Base-by-base conservation (phyloP, 1,140 invertebrate genomes). In the Dreissena polymorpha region DNA sequence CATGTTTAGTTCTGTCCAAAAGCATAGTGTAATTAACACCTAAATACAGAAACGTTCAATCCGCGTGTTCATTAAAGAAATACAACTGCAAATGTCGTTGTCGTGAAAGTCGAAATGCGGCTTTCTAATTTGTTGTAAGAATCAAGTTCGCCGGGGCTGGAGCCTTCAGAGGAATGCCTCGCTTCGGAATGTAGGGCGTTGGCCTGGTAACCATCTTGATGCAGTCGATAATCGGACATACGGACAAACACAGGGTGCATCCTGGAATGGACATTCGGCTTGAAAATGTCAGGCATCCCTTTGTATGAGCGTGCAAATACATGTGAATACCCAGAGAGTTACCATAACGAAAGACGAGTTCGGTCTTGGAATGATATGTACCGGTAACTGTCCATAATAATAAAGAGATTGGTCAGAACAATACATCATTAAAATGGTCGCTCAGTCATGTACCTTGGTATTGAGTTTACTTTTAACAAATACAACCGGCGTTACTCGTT, bases 171-270 rank as follows among this genome's bases (percentile, higher is more conserved):
- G 90, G 89, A 63, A 90, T 88, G 12, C 94, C 94, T 53, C 94
- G 88, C 70, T 94, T 94, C 39, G 93, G 92, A 39, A 88, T 73
- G 79, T 94, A 93, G 7, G 91, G 88, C 23, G 89, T 91, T 21
- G 87, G 87, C 70, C 90, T 89, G 10, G 88, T 86, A 25, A 94
- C 93, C 95, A 96, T 96, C 94, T 95, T 96, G 88, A 99, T 99
- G 92, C 99, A 99, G 92, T 99, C 98, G 86, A 99, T 98, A 87
- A 99, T 99, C 0, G 98, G 98, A 93, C 98, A 99, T 1, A 99
- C 98, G 53, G 97, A 98, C 49, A 97, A 90, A 93, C 98, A 99
- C 23, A 99, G 93, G 0, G 96, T 98, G 91, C 98, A 99, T 16
- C 93, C 92, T 93, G 88, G n/a, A 89, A 89, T 18, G 55, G 8